Evolutionary conservation across 2,797 vertebrate species (phyloP).

Genomic region (Urocyon cinereoargenteus): DNA sequence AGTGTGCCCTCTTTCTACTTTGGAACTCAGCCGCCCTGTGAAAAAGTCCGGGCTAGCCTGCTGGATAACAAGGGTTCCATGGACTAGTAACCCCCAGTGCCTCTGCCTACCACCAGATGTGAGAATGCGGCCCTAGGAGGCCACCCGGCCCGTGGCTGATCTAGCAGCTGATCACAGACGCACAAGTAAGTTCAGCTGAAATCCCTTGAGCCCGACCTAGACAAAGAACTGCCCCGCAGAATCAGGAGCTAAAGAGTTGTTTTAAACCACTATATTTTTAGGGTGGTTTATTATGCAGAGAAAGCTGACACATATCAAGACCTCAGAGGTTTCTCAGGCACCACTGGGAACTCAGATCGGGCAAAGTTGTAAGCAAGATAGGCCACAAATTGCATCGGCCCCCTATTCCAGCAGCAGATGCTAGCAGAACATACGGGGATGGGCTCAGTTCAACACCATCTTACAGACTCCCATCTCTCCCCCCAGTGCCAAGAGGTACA

Average conservation of each 20-base stretch:
- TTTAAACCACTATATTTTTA: constrained; percentile 24
- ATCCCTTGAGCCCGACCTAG: background rate
- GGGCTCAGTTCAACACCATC: background rate
- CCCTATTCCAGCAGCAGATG: background rate
- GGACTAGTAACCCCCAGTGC: background rate
- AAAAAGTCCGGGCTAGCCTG: background rate
- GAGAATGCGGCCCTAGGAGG: background rate
- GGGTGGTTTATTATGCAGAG: background rate
- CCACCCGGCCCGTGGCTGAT: background rate
- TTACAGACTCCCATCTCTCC: background rate
- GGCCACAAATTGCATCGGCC: background rate
- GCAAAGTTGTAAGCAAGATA: background rate
- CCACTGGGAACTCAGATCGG: background rate
- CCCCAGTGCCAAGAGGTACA: background rate
- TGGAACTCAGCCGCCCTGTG: background rate
- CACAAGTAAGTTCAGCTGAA: background rate
- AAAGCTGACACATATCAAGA: background rate
- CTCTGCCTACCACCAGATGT: background rate
- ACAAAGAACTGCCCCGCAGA: background rate
- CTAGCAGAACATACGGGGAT: background rate
- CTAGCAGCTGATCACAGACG: background rate
- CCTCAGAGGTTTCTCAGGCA: background rate
- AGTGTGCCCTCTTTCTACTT: constrained; percentile 27
- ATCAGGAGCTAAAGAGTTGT: background rate
- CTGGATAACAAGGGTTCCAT: background rate